phyloP scores from a whole-genome alignment of 1,140 invertebrate genomes.

The Drosophila pandora region DNA sequence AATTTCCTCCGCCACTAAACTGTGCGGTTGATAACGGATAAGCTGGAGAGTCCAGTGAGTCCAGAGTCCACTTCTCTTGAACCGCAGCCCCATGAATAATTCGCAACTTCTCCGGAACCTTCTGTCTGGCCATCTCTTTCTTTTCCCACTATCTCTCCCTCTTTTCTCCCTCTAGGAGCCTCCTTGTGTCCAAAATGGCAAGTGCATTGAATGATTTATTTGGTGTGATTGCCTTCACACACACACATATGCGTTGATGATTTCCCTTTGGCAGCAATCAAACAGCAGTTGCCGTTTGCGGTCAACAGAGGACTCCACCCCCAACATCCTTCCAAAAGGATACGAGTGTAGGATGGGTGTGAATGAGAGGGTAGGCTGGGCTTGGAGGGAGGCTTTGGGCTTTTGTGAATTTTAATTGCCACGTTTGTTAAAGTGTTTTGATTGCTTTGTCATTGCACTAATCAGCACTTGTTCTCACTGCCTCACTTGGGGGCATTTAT shows the following conservation, averaged over 20 bases:
- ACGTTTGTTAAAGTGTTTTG: slow-evolving; percentile 77
- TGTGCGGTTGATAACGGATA: slow-evolving; percentile 80
- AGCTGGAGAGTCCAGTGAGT: slow-evolving; percentile 14
- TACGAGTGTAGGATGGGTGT: too few relatives aligned
- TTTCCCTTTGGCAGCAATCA: slow-evolving; percentile 65
- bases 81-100: slow-evolving; percentile 70
- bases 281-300: slow-evolving; percentile 65
- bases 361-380: too few relatives aligned
- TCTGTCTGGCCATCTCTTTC: slow-evolving; percentile 3
- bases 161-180: slow-evolving; percentile 8
- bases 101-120: slow-evolving; percentile 63
- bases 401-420: slow-evolving; percentile 81
- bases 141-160: not conserved
- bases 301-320: slow-evolving; percentile 64
- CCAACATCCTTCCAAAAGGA: not conserved
- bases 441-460: slow-evolving; percentile 80
- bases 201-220: slow-evolving; percentile 81
- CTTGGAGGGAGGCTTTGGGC: slow-evolving; percentile 13
- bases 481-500: slow-evolving; percentile 58
- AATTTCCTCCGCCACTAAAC: slow-evolving; percentile 79
- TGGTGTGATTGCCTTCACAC: slow-evolving; percentile 75
- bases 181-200: slow-evolving; percentile 55
- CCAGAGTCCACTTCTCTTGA: slow-evolving; percentile 17
- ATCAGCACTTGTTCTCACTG: slow-evolving; percentile 53
- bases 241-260: slow-evolving; percentile 35